Evolutionary conservation across 2,113 vertebrate species (phyloP).

Genomic region (human (Homo sapiens)): GRCh38 chrX:10183501-10184000

Average conservation of each 20-base stretch:
- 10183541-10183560: constrained; percentile 55
- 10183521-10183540: constrained; percentile 49
- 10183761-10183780: neutral
- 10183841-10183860: constrained; percentile 34
- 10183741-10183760: neutral
- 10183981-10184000: neutral
- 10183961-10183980: neutral
- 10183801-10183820: neutral
- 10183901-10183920: neutral
- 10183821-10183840: neutral
- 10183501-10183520: constrained; percentile 18
- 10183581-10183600: neutral
- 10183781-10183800: neutral
- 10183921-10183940: neutral
- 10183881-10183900: neutral
- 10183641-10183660: neutral
- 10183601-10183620: neutral
- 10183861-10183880: neutral
- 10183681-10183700: neutral
- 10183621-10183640: neutral
- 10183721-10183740: neutral
- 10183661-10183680: neutral
- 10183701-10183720: neutral
- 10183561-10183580: neutral
- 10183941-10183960: neutral